Evolutionary conservation across 2,113 vertebrate species (phyloP).

Genomic region (Piaya cayana): DNA sequence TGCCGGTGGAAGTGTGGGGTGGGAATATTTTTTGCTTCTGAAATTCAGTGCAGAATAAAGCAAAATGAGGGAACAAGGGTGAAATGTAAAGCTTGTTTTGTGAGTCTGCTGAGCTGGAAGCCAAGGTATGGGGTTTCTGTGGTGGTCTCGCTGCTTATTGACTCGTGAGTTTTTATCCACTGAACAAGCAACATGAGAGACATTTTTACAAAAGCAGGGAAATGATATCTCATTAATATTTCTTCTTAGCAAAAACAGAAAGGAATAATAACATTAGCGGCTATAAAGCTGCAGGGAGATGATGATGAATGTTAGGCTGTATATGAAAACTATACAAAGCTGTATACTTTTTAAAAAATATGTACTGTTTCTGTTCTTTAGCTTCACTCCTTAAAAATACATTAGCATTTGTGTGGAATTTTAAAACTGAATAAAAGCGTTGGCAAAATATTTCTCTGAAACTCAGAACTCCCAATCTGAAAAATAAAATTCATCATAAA

Average conservation of each 20-base stretch:
- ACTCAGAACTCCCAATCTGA: not conserved
- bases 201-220: constrained; percentile 6
- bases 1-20: not conserved
- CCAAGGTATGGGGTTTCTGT: not conserved
- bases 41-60: not conserved
- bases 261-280: not conserved
- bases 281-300: constrained; percentile 36
- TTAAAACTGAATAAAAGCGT: not conserved
- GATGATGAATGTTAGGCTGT: constrained; percentile 25
- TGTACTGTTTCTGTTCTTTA: constrained; percentile 1
- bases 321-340: not conserved
- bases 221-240: constrained; percentile 32
- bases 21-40: not conserved
- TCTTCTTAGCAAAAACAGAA: not conserved
- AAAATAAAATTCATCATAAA: not conserved
- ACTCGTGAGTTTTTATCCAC: not conserved
- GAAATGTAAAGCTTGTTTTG: not conserved
- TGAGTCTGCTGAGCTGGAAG: not conserved
- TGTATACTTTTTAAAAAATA: not conserved
- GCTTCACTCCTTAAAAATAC: constrained; percentile 38
- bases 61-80: not conserved
- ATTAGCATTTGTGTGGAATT: not conserved
- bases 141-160: not conserved
- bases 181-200: not conserved
- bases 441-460: constrained; percentile 2